Evolutionary conservation across 2,888 invertebrate species (phyloP).

Genomic region (Frankliniella intonsa): DNA sequence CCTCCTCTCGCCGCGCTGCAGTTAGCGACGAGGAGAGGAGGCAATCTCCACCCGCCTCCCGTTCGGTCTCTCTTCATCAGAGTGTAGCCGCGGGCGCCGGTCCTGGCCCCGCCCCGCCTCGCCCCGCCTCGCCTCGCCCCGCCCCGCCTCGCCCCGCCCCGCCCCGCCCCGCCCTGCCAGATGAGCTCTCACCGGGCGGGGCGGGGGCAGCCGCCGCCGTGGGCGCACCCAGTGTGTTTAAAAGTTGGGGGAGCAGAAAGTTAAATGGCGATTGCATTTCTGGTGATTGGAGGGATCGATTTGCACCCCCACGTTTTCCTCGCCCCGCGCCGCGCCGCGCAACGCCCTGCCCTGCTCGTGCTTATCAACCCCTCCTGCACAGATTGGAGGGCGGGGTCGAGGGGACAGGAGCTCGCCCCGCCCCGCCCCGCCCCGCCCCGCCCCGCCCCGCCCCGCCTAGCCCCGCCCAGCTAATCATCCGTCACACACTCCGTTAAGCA

Average conservation of each 20-base stretch:
- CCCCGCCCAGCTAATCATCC: too few relatives aligned
- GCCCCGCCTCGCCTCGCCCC: not conserved
- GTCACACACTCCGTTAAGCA: too few relatives aligned
- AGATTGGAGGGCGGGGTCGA: too few relatives aligned
- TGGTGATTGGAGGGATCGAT: constrained; percentile 7
- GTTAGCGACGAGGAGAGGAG: too few relatives aligned
- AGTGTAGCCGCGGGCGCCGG: not conserved
- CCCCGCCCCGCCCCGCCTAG: too few relatives aligned
- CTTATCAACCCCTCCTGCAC: too few relatives aligned
- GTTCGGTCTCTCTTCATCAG: not conserved
- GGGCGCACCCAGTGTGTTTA: not conserved
- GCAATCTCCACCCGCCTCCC: not conserved
- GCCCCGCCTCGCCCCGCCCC: not conserved
- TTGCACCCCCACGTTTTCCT: too few relatives aligned
- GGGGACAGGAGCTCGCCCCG: too few relatives aligned
- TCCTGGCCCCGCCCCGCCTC: not conserved
- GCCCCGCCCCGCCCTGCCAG: not conserved
- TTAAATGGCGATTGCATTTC: constrained; percentile 2
- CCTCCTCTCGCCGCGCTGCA: too few relatives aligned
- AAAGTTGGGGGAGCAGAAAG: constrained; percentile 17
- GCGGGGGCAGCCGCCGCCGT: not conserved
- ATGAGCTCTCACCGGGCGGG: not conserved
- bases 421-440: too few relatives aligned
- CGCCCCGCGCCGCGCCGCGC: too few relatives aligned
- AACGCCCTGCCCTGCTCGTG: too few relatives aligned